These are phyloP conservation scores for Nebria ingens DNA, from an alignment of 1,140 invertebrate species.

Conservation along the genomic window DNA sequence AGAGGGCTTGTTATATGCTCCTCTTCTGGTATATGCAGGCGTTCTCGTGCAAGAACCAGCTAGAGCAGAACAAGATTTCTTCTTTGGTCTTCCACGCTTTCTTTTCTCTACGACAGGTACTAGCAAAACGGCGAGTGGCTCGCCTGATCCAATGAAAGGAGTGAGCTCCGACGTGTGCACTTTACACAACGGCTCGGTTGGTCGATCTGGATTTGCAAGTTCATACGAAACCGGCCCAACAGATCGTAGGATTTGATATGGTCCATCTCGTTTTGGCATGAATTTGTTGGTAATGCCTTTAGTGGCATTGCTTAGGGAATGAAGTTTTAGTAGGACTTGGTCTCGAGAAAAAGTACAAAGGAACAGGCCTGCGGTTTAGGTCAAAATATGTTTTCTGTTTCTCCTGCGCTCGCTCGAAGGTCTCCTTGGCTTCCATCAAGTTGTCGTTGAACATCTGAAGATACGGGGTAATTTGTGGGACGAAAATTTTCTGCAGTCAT, in stretches of 20 bases:
- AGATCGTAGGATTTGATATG: conserved; percentile 22
- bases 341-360: not conserved
- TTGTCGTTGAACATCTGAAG: not conserved
- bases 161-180: conserved; percentile 10
- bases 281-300: conserved; percentile 14
- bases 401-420: not conserved
- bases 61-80: too few species aligned
- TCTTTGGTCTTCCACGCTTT: too few species aligned
- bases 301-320: not conserved
- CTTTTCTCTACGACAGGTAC: too few species aligned
- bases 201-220: conserved; percentile 14
- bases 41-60: too few species aligned
- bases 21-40: too few species aligned
- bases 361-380: not conserved
- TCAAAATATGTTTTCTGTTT: not conserved
- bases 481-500: not conserved
- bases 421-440: not conserved
- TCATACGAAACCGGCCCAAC: conserved; percentile 21
- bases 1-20: too few species aligned
- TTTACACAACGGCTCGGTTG: conserved; percentile 5
- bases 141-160: too few species aligned
- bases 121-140: too few species aligned
- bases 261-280: conserved; percentile 29
- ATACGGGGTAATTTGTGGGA: not conserved
- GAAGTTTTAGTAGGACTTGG: not conserved